Percentiles rank a stretch among this genome's conserved stretches.
phyloP scores from a whole-genome alignment of 2,888 invertebrate species.

The Macrosiphum euphorbiae region DNA sequence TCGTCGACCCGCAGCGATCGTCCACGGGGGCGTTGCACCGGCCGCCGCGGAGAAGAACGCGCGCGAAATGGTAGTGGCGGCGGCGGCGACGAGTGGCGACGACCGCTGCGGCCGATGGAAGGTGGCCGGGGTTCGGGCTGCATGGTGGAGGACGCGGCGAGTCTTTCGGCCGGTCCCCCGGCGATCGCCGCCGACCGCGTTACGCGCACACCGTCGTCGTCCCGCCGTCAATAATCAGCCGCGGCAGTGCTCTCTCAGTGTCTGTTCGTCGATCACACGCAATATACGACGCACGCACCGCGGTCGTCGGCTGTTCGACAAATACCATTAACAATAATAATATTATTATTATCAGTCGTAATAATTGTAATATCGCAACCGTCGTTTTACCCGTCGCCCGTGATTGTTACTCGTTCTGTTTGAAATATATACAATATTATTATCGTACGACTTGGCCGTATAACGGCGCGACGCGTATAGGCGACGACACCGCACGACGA shows the following conservation, averaged over 20 bases:
- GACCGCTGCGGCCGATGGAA: slow-evolving; percentile 29
- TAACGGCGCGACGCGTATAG: background rate
- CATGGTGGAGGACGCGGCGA: slow-evolving; percentile 44
- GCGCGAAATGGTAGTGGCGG: slow-evolving; percentile 39
- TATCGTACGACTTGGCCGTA: background rate
- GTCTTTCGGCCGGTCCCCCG: slow-evolving; percentile 51
- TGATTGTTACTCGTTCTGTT: background rate
- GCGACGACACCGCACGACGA: background rate
- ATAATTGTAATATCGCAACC: background rate
- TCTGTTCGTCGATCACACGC: slow-evolving; percentile 44
- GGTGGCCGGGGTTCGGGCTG: slow-evolving; percentile 23
- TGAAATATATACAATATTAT: background rate
- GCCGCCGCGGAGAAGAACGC: slow-evolving; percentile 35
- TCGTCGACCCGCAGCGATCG: slow-evolving; percentile 29
- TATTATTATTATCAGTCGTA: background rate
- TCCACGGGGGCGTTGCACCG: slow-evolving; percentile 59
- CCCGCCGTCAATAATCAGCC: slow-evolving; percentile 17
- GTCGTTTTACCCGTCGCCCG: background rate
- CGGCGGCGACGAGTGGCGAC: slow-evolving; percentile 1
- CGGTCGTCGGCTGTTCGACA: background rate
- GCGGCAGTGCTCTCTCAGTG: slow-evolving; percentile 38
- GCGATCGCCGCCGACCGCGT: slow-evolving; percentile 36
- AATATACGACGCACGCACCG: slow-evolving; percentile 4
- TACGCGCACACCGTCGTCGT: background rate
- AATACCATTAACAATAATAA: background rate